These are phyloP conservation scores for Callyntrura sp. DNA, from an alignment of 2,888 invertebrate species.

Conservation along the genomic window DNA sequence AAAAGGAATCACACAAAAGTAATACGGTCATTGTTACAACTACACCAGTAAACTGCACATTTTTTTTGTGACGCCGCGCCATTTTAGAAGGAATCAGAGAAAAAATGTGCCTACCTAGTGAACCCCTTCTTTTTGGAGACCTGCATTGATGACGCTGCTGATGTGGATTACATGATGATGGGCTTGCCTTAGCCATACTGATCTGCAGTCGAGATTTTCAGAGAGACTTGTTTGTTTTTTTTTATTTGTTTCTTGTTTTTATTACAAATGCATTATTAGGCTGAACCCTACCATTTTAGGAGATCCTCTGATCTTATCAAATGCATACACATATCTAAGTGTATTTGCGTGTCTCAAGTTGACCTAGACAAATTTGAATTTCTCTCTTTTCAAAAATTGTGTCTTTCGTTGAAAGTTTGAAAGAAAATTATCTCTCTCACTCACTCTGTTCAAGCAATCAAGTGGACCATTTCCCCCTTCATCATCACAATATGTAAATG, in stretches of 20 bases:
- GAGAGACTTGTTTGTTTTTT: conserved; percentile 51
- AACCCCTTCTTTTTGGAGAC: conserved; percentile 15
- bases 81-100: neutral
- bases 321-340: conserved; percentile 40
- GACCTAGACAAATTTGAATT: conserved; percentile 68
- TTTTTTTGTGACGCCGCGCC: conserved; percentile 2
- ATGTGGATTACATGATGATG: too few species aligned
- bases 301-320: conserved; percentile 56
- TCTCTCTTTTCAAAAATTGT: neutral
- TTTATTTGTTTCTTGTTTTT: conserved; percentile 19
- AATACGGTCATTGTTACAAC: conserved; percentile 1
- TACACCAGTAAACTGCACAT: neutral
- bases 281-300: conserved; percentile 57
- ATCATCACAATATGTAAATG: conserved; percentile 33
- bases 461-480: conserved; percentile 44
- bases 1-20: neutral
- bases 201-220: conserved; percentile 60
- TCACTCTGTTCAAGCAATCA: conserved; percentile 17
- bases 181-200: conserved; percentile 35
- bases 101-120: neutral
- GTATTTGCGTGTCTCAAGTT: conserved; percentile 54
- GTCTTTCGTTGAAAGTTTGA: conserved; percentile 5
- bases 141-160: conserved; percentile 15
- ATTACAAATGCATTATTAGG: conserved; percentile 39
- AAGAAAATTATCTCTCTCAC: neutral